These are phyloP conservation scores for Chymomyza procnemis DNA, from an alignment of 2,888 invertebrate genomes.

Conservation along the genomic window DNA sequence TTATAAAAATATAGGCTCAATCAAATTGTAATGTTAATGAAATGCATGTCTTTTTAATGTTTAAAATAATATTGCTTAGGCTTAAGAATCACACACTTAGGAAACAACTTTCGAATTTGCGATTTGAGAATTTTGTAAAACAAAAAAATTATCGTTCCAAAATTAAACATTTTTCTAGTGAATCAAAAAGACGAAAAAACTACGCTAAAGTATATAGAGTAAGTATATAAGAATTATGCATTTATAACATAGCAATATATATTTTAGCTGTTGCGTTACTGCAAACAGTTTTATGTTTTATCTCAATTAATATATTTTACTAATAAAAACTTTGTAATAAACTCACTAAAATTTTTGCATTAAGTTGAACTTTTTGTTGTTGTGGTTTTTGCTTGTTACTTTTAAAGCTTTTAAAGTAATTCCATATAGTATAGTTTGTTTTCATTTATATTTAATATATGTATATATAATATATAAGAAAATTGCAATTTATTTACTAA, in stretches of 20 bases:
- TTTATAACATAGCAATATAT: constrained; percentile 35
- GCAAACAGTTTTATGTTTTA: constrained; percentile 30
- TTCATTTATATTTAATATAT: constrained; percentile 34
- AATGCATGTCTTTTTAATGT: not conserved
- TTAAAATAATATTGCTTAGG: not conserved
- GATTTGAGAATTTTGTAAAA: constrained; percentile 25
- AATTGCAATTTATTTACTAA: not conserved
- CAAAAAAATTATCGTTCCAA: constrained; percentile 56
- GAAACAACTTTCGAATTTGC: constrained; percentile 36
- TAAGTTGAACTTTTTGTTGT: constrained; percentile 45
- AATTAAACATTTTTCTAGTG: constrained; percentile 15
- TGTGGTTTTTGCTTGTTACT: constrained; percentile 35
- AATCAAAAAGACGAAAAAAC: constrained; percentile 48
- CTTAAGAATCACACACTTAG: constrained; percentile 52
- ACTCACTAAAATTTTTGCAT: constrained; percentile 57
- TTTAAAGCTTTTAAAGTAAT: constrained; percentile 55
- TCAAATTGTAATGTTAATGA: constrained; percentile 12
- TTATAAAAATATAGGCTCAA: constrained; percentile 53
- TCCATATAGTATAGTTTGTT: constrained; percentile 14
- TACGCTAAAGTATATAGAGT: constrained; percentile 47
- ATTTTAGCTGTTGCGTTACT: constrained; percentile 39
- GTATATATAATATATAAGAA: constrained; percentile 13
- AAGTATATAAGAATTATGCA: constrained; percentile 18
- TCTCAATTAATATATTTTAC: constrained; percentile 47
- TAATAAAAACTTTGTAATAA: constrained; percentile 59